Evolutionary conservation across 2,797 vertebrate species (phyloP).

Genomic region (Peromyscus aztecus): DNA sequence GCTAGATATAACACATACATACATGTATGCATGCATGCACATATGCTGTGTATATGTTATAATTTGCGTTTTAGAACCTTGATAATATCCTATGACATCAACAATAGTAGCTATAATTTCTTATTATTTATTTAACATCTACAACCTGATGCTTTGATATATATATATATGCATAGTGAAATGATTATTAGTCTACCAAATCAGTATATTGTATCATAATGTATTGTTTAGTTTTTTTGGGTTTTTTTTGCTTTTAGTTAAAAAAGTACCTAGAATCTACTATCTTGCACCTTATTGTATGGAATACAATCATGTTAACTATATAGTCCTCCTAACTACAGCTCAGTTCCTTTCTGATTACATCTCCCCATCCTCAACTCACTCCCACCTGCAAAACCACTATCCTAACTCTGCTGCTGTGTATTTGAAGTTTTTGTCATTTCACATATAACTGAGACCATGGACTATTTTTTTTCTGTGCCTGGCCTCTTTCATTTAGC

Average conservation of each 20-base stretch:
- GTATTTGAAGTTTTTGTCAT: not conserved
- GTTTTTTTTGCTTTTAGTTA: not conserved
- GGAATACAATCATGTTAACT: not conserved
- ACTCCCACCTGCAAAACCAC: not conserved
- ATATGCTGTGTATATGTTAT: not conserved
- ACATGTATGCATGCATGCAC: not conserved
- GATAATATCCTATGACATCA: not conserved
- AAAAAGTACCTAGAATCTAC: not conserved
- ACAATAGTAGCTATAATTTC: not conserved
- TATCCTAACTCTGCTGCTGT: not conserved
- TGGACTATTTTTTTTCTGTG: not conserved
- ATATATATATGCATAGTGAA: not conserved
- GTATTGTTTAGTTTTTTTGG: not conserved
- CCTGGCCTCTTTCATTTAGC: not conserved
- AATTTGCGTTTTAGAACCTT: not conserved
- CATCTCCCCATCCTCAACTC: not conserved
- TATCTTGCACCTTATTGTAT: not conserved
- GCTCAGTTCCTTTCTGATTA: not conserved
- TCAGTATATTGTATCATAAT: not conserved
- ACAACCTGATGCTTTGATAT: not conserved
- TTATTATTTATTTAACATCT: not conserved
- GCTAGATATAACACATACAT: too few relatives aligned
- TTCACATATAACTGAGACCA: not conserved
- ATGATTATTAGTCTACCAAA: not conserved
- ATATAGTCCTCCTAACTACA: not conserved